A percentile compares a stretch with the other conserved stretches of the same genome.
These are phyloP conservation scores for Eupsittula cactorum DNA, from an alignment of 2,113 vertebrate species.

Conservation along the genomic window DNA sequence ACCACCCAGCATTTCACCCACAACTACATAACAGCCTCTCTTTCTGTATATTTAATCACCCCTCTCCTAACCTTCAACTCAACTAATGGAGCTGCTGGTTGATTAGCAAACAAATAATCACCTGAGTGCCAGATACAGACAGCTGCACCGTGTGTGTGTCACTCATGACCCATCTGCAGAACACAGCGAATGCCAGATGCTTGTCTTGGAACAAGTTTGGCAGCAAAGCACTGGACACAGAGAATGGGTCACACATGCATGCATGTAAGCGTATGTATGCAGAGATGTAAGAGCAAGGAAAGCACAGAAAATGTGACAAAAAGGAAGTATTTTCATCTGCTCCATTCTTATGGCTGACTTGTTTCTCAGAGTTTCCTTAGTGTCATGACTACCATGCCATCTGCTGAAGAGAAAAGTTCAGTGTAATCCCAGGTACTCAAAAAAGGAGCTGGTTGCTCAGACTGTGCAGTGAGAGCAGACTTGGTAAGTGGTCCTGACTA, in stretches of 20 bases:
- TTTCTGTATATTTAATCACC: conserved; percentile 24
- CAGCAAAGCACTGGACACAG: neutral
- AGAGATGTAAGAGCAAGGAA: neutral
- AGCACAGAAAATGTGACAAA: neutral
- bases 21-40: neutral
- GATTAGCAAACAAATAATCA: conserved; percentile 43
- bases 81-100: conserved; percentile 11
- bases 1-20: neutral
- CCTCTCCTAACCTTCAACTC: neutral
- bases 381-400: neutral
- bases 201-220: neutral
- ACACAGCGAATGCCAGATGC: conserved; percentile 34
- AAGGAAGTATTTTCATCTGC: neutral
- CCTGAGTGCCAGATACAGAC: conserved; percentile 36
- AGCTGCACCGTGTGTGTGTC: neutral
- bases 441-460: neutral
- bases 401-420: neutral
- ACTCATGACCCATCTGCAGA: conserved; percentile 22
- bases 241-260: neutral
- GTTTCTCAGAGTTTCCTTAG: neutral
- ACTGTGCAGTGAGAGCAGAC: neutral
- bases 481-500: neutral
- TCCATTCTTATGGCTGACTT: neutral
- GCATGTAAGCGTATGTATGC: fast-evolving
- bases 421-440: neutral